These are phyloP conservation scores for Sebastes ruberrimus DNA, from an alignment of 2,797 vertebrate species.

Conservation along the genomic window DNA sequence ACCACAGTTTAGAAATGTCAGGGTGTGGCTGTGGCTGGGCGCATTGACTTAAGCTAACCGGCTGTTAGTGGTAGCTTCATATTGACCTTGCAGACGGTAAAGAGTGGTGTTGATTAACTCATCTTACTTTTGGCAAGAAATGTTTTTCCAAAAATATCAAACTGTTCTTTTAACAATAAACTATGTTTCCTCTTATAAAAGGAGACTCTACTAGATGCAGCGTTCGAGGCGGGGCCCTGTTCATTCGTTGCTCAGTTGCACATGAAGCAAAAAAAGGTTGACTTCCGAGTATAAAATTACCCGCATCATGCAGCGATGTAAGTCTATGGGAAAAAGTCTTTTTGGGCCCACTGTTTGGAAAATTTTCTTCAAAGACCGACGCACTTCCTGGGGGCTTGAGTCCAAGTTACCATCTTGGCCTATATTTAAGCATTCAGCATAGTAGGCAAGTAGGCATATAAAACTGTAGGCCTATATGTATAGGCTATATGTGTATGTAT, in stretches of 20 bases:
- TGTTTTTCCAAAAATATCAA: not conserved
- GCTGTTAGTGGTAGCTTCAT: not conserved
- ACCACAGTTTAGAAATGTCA: not conserved
- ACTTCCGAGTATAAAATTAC: too few relatives aligned
- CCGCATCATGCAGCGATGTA: too few relatives aligned
- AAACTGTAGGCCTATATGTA: not conserved
- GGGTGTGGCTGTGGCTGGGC: not conserved
- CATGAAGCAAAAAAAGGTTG: too few relatives aligned
- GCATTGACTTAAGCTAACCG: not conserved
- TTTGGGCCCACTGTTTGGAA: too few relatives aligned
- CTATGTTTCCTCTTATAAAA: not conserved
- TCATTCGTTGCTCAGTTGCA: too few relatives aligned
- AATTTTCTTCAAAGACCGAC: too few relatives aligned
- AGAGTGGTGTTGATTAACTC: not conserved
- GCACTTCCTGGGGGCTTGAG: not conserved
- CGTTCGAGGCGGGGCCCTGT: too few relatives aligned
- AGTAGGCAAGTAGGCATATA: not conserved
- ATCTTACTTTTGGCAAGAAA: not conserved
- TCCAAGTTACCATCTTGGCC: not conserved
- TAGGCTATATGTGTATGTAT: not conserved
- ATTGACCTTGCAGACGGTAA: not conserved
- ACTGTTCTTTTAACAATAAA: not conserved
- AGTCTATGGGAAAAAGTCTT: too few relatives aligned
- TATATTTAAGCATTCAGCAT: not conserved
- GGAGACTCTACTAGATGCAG: not conserved